These are phyloP conservation scores for Calycopis cecrops DNA, from an alignment of 1,140 invertebrate genomes.

Conservation along the genomic window DNA sequence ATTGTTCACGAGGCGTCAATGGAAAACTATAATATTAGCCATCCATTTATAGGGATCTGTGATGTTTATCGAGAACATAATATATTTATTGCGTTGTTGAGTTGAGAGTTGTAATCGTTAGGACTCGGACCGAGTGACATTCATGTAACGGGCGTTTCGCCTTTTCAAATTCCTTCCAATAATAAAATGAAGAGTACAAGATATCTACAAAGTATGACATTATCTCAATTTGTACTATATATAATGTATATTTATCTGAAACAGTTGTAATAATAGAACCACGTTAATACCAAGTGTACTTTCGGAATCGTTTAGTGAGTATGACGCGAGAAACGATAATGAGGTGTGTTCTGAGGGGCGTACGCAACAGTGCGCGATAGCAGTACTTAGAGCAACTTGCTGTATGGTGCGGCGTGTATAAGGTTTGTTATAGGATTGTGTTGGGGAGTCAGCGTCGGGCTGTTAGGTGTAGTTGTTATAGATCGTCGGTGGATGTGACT, in stretches of 20 bases:
- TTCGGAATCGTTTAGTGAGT: background rate
- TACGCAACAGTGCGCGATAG: background rate
- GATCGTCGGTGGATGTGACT: conserved; percentile 28
- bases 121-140: background rate
- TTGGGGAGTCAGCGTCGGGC: conserved; percentile 21
- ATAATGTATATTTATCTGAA: background rate
- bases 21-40: too few species aligned
- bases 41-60: too few species aligned
- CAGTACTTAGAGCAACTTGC: conserved; percentile 48
- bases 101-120: background rate
- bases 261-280: background rate
- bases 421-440: conserved; percentile 30
- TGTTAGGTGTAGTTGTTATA: conserved; percentile 32
- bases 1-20: too few species aligned
- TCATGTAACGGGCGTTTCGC: background rate
- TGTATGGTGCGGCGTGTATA: conserved; percentile 24
- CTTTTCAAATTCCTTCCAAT: conserved; percentile 15
- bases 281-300: conserved; percentile 1
- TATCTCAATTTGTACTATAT: background rate
- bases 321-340: background rate
- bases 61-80: too few species aligned
- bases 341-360: too few species aligned
- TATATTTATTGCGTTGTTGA: too few species aligned
- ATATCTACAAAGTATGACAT: conserved; percentile 5
- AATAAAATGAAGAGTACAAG: conserved; percentile 16